Conservation (phyloP, 1,140 invertebrate genomes). For the Trigoniulus corallinus region DNA sequence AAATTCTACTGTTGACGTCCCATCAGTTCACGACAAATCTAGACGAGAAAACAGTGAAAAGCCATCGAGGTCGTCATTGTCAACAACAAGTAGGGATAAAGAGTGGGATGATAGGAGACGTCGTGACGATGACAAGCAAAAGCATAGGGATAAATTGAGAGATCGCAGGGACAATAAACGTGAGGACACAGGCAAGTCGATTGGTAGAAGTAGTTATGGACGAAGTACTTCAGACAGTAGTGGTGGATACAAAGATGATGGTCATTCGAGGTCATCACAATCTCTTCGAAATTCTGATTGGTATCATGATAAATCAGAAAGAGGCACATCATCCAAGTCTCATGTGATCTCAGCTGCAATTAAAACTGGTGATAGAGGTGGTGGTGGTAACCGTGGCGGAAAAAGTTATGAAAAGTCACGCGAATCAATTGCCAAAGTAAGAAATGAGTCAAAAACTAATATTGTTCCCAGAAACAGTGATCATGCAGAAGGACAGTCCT, state of each 20-base stretch:
- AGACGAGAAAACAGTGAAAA: too few species aligned
- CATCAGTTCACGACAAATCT: too few species aligned
- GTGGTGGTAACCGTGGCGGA: neutral
- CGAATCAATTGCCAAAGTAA: neutral
- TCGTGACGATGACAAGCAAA: constrained; percentile 6
- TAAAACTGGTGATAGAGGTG: constrained; percentile 5
- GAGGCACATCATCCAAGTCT: neutral
- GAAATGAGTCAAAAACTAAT: too few species aligned
- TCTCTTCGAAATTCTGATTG: neutral
- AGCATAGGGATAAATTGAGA: neutral
- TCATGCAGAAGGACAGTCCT: too few species aligned
- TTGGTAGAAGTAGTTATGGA: constrained; percentile 4
- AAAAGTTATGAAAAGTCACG: constrained; percentile 3
- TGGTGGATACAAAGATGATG: neutral
- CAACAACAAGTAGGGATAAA: too few species aligned
- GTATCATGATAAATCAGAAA: neutral
- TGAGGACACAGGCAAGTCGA: too few species aligned
- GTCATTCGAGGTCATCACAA: neutral
- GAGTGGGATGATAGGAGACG: too few species aligned
- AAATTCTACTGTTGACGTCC: too few species aligned
- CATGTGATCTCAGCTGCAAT: neutral
- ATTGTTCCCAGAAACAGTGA: too few species aligned
- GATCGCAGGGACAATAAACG: neutral
- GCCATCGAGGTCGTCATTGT: too few species aligned
- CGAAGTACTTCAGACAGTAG: neutral